Evolutionary conservation across 2,888 invertebrate genomes (phyloP), one percentile per base, ranked within the genome.

Genomic region (Ypsolopha sequella): DNA sequence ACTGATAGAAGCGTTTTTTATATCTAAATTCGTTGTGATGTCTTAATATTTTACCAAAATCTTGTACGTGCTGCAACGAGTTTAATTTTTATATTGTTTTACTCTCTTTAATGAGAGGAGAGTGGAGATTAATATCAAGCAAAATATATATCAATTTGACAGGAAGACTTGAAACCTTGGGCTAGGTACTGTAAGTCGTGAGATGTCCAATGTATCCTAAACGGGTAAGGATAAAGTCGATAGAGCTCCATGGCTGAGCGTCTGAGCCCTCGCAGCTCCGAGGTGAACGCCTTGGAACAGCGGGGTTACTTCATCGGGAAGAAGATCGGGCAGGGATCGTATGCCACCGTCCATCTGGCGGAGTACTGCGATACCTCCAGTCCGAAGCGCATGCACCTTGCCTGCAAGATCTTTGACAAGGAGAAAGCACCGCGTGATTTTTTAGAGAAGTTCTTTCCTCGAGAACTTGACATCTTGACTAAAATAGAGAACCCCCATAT

Each of bases 331-430:
- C 94, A 95, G 88, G 96, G 96, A 55, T 95, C 95, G 24, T 96
- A 96, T 76, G 96, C 96, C 56, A 95, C 94, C 50, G 97, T 97
- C 36, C 95, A 95, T 66, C 89, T 94, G 60, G 95, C 96, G 64
- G 91, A 94, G 70, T 93, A 93, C 82, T 90, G 91, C 60, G 93
- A 94, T 77, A 90, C 89, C 36, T 86, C 89, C 53, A 92, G 90
- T 55, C 89, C 90, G 34, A 92, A 91, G 70, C 91, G 90, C 64
- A 91, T 93, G 85, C 91, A 91, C 65, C 87, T 95, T 53, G 95
- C 95, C 33, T 95, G 95, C 77, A 97, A 97, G 80, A 94, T 97
- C 68, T 96, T 97, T 66, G 95, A 96, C 71, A 95, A 95, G 68
- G 92, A 92, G 61, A 94, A 94, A 77, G 95, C 96, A 46, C 96